Percentiles rank a stretch among this genome's conserved stretches.
Evolutionary conservation across 2,888 invertebrate species (phyloP).

Genomic region (Nomada lathburiana): DNA sequence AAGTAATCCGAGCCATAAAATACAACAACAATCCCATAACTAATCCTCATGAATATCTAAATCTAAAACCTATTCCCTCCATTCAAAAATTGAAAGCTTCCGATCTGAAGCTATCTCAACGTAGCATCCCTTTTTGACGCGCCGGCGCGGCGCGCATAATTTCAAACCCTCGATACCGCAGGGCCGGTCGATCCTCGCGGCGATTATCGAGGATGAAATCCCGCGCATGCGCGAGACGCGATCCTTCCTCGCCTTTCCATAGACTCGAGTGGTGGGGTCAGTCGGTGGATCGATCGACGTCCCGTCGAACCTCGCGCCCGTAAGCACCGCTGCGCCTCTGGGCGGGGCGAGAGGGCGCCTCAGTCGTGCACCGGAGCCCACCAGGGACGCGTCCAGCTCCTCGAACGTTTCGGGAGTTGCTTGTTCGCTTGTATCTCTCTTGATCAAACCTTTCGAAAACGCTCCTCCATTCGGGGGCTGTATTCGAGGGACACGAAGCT

Average conservation of each 20-base stretch:
- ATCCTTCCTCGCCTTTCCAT: conserved; percentile 24
- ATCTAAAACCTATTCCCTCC: too few relatives aligned
- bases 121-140: background rate
- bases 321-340: conserved; percentile 75
- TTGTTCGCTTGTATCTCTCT: conserved; percentile 55
- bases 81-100: too few relatives aligned
- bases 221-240: conserved; percentile 33
- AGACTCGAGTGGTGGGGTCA: conserved; percentile 50
- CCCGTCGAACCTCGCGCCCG: conserved; percentile 55
- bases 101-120: too few relatives aligned
- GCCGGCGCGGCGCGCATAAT: background rate
- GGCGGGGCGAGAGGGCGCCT: conserved; percentile 88
- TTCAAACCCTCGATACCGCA: conserved; percentile 34
- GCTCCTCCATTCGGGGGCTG: conserved; percentile 11
- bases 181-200: conserved; percentile 19
- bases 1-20: too few relatives aligned
- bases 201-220: conserved; percentile 11
- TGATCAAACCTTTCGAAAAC: conserved; percentile 19
- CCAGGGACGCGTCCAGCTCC: conserved; percentile 85
- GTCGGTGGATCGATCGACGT: conserved; percentile 73
- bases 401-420: conserved; percentile 55
- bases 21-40: too few relatives aligned
- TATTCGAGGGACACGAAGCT: background rate
- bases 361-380: conserved; percentile 85
- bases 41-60: too few relatives aligned